These are phyloP conservation scores for Oceanodroma leucorhoa DNA, from an alignment of 2,797 vertebrate species.

Conservation along the genomic window DNA sequence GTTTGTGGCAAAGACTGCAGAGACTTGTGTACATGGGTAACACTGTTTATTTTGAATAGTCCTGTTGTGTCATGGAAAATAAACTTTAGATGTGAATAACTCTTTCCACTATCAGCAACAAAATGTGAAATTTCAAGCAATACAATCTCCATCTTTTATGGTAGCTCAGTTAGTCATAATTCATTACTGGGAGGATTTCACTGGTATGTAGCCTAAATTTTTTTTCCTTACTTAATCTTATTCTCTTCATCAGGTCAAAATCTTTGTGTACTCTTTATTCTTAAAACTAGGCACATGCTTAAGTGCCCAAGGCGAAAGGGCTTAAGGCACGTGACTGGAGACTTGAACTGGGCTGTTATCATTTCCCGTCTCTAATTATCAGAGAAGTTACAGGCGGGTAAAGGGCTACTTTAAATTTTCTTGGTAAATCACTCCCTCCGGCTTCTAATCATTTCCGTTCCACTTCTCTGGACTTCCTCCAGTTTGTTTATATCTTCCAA, in stretches of 20 bases:
- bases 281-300: slow-evolving; percentile 16
- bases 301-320: not conserved
- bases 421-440: slow-evolving; percentile 36
- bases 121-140: not conserved
- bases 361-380: slow-evolving; percentile 39
- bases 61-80: not conserved
- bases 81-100: not conserved
- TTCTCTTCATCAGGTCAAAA: slow-evolving; percentile 7
- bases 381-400: not conserved
- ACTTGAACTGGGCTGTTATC: not conserved
- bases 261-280: not conserved
- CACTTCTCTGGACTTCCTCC: slow-evolving; percentile 59
- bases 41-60: not conserved
- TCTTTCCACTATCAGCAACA: not conserved
- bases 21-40: not conserved
- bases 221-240: not conserved
- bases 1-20: not conserved
- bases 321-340: slow-evolving; percentile 8
- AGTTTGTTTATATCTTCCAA: slow-evolving; percentile 59
- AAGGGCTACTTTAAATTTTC: slow-evolving; percentile 48
- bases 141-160: not conserved
- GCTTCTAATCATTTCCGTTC: slow-evolving; percentile 58
- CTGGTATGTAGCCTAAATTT: not conserved
- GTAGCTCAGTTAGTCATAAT: not conserved
- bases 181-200: slow-evolving; percentile 27